A percentile compares a stretch with the other conserved stretches of the same genome.
These are phyloP conservation scores for Sciurus niger DNA, from an alignment of 2,113 vertebrate genomes.

Conservation along the genomic window DNA sequence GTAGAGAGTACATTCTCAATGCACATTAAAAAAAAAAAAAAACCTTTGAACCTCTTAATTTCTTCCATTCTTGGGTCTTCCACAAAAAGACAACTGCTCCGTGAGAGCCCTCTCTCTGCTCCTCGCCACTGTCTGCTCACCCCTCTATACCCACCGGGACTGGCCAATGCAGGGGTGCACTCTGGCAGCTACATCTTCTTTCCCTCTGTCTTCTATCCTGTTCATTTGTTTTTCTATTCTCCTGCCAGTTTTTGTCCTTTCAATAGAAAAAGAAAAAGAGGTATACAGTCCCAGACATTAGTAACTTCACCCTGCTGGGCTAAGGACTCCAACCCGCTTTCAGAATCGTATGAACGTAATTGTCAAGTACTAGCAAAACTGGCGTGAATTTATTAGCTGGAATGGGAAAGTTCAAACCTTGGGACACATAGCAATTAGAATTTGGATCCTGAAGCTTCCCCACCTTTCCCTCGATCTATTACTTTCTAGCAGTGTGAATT, in stretches of 20 bases:
- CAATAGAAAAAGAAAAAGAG: neutral
- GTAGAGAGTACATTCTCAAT: neutral
- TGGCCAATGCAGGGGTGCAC: rapidly evolving
- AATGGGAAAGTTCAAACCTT: neutral
- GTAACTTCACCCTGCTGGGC: neutral
- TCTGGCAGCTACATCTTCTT: rapidly evolving
- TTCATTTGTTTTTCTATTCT: neutral
- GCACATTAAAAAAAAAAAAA: neutral
- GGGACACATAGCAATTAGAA: neutral
- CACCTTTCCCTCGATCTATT: neutral
- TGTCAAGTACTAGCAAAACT: neutral
- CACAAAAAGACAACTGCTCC: rapidly evolving
- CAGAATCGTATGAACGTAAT: neutral
- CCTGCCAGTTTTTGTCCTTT: neutral
- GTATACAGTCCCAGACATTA: neutral
- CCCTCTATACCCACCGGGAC: neutral
- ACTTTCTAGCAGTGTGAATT: neutral
- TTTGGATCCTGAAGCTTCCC: neutral
- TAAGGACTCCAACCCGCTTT: too few species aligned
- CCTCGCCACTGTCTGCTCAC: too few species aligned
- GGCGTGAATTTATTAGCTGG: neutral
- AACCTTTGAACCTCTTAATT: neutral
- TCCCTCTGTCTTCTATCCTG: neutral
- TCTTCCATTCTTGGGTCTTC: rapidly evolving
- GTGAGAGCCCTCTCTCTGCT: neutral